Percentiles rank a stretch among this genome's conserved stretches.
Conservation (phyloP, 2,113 vertebrate genomes). For the Actenoides hombroni region DNA sequence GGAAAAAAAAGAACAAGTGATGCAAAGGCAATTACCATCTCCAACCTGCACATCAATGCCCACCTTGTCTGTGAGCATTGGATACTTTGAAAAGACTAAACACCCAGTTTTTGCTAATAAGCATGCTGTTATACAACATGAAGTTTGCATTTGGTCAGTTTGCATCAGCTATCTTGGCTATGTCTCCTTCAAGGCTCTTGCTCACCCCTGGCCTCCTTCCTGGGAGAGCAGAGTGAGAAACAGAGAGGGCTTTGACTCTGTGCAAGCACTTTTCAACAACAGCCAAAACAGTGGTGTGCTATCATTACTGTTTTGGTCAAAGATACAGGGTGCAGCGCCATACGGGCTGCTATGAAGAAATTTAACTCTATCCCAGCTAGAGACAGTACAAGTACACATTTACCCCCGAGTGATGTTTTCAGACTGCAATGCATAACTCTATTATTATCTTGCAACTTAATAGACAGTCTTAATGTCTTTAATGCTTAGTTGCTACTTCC, state of each 20-base stretch:
- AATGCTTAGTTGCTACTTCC: neutral
- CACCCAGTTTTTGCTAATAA: neutral
- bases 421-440: no score
- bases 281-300: neutral
- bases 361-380: no score
- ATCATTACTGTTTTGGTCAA: no score
- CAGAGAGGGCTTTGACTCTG: neutral
- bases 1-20: neutral
- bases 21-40: neutral
- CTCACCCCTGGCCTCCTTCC: neutral
- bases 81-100: neutral
- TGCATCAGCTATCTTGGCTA: neutral
- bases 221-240: neutral
- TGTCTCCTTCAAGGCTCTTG: neutral
- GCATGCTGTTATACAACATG: neutral
- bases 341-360: no score
- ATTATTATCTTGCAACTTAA: neutral
- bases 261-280: neutral
- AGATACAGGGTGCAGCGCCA: no score
- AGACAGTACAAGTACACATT: no score
- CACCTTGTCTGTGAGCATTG: neutral
- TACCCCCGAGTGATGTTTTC: no score
- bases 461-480: neutral
- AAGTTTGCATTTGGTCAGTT: neutral
- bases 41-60: neutral